Evolutionary conservation across 2,113 vertebrate genomes (phyloP), one percentile per base, ranked within the genome.

Genomic region (Hylia prasina): DNA sequence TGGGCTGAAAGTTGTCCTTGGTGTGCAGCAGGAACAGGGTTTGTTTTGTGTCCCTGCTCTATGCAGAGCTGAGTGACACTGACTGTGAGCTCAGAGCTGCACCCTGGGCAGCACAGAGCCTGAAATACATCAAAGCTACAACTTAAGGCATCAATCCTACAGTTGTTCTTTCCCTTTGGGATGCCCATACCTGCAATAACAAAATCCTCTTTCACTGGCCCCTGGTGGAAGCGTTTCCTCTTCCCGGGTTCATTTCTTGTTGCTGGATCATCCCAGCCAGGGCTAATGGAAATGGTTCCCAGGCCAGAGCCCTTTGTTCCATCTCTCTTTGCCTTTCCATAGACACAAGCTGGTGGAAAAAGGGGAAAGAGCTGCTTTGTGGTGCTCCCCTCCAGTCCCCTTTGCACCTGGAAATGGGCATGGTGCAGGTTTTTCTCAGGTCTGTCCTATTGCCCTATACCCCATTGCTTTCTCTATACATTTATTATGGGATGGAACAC

Each of bases 101-200:
- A 35, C 10, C 53, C 57, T 37, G 57, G 57, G n/a, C n/a, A 58
- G 22, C 57, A 58, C 57, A 58, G 23, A 37, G 3, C 15, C 22
- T 58, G 57, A 11, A 35, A 58, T 11, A 37, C n/a, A 35, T 0
- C 7, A 11, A 17, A 58, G n/a, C 2, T 16, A 0, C 35, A 35
- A 11, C n/a, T 37, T 11, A 11, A 58, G 23, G 57, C n/a, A 35
- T 35, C n/a, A 58, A 25, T 58, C n/a, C 81, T 7, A 2, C n/a
- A n/a, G 2, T 3, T 25, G 33, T 7, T 22, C 63, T 27, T 51
- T 40, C 37, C 30, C 23, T 82, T 39, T 68, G 39, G 24, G 40
- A 54, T 44, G 13, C 27, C 57, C 35, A 6, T 7, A 18, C 11
- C 90, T 84, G 21, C 73, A 69, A 7, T 18, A n/a, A 31, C 12